Evolutionary conservation across 35 echinoderm and acorn worm genomes (phyloP).

Genomic region (Ophiothrix spiculata): DNA sequence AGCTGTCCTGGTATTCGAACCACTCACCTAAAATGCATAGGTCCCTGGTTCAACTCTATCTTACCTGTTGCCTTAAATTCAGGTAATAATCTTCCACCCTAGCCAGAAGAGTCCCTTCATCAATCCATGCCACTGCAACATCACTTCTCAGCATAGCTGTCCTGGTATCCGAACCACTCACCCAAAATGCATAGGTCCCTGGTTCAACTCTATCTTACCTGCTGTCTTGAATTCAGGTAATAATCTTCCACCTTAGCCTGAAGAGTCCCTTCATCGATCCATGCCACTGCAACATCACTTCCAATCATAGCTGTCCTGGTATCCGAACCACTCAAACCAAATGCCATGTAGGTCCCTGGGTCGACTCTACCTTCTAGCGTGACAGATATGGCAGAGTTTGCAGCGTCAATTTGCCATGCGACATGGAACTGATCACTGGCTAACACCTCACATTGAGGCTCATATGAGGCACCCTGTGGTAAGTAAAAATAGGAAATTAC

Average conservation of each 20-base stretch:
- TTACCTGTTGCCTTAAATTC: background rate
- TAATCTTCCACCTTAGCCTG: slow-evolving; percentile 24
- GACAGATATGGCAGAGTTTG: slow-evolving; percentile 26
- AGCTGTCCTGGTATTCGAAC: slow-evolving; percentile 36
- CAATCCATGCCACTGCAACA: slow-evolving; percentile 45
- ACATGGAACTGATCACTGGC: slow-evolving; percentile 37
- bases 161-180: slow-evolving; percentile 61
- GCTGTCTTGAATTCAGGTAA: background rate
- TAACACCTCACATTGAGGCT: slow-evolving; percentile 51
- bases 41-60: background rate
- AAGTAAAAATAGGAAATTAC: no score
- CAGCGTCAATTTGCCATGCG: slow-evolving; percentile 29
- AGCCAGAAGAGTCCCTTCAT: background rate
- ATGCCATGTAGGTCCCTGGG: slow-evolving; percentile 50
- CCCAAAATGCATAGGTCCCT: slow-evolving; percentile 61
- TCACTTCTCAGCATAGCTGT: slow-evolving; percentile 64
- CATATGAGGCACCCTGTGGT: no score
- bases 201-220: slow-evolving; percentile 27
- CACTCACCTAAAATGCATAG: slow-evolving; percentile 61
- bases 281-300: slow-evolving; percentile 64
- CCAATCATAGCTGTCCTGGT: slow-evolving; percentile 43
- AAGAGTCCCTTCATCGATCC: background rate
- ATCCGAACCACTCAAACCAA: slow-evolving; percentile 81
- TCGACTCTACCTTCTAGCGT: slow-evolving; percentile 38
- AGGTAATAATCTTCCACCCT: slow-evolving; percentile 36